Conservation (phyloP, 2,888 invertebrate species). For the Drosophila fulvimacula region DNA sequence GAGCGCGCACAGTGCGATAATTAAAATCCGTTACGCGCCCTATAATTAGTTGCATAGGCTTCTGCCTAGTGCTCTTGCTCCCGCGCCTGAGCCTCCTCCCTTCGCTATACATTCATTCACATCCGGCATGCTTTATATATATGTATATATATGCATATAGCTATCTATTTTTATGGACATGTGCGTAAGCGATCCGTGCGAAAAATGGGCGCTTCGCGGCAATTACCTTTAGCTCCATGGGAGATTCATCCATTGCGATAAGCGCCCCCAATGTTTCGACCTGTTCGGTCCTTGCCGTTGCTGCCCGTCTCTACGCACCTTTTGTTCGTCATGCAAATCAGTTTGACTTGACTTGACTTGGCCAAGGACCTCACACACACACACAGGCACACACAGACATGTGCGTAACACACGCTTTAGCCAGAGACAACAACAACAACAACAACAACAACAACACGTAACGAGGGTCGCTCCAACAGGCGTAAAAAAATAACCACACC, state of each 20-base stretch:
- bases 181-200: slow-evolving; percentile 83
- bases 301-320: slow-evolving; percentile 78
- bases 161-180: slow-evolving; percentile 73
- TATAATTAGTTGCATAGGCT: slow-evolving; percentile 73
- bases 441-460: slow-evolving; percentile 8
- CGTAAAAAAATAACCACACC: slow-evolving; percentile 23
- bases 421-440: slow-evolving; percentile 26
- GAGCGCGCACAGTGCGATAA: slow-evolving; percentile 58
- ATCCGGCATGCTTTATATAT: slow-evolving; percentile 43
- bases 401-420: slow-evolving; percentile 55
- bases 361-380: slow-evolving; percentile 33
- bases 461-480: slow-evolving; percentile 39
- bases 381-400: slow-evolving; percentile 27
- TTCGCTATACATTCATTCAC: slow-evolving; percentile 30
- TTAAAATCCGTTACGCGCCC: slow-evolving; percentile 79
- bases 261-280: slow-evolving; percentile 34
- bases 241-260: slow-evolving; percentile 74
- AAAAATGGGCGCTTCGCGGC: slow-evolving; percentile 83
- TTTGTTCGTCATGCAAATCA: slow-evolving; percentile 66
- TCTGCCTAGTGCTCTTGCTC: not conserved
- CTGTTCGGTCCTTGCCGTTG: not conserved
- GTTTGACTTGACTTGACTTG: slow-evolving; percentile 38
- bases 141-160: slow-evolving; percentile 24
- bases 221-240: slow-evolving; percentile 79
- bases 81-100: not conserved